phyloP scores from a whole-genome alignment of 2,888 invertebrate genomes.

The Hyposoter didymator region DNA sequence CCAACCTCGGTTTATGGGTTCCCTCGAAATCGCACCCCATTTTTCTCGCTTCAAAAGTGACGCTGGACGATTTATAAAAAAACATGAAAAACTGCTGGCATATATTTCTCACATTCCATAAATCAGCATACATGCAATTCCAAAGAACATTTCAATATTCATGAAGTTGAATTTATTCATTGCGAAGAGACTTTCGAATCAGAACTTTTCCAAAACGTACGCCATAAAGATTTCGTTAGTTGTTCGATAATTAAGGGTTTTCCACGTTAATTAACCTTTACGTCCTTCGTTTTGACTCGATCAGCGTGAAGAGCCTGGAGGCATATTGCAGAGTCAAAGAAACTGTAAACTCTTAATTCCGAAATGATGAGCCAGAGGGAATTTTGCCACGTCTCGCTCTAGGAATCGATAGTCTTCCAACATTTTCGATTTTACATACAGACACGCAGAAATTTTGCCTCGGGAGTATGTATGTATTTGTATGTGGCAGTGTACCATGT shows the following conservation, averaged over 20 bases:
- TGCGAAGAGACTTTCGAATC: neutral
- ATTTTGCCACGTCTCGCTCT: constrained; percentile 54
- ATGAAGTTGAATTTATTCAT: neutral
- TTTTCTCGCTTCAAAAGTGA: neutral
- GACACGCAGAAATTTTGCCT: neutral
- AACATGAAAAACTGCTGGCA: neutral
- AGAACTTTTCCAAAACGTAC: neutral
- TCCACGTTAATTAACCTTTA: neutral
- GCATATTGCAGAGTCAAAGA: neutral
- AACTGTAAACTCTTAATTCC: constrained; percentile 27
- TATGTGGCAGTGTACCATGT: neutral
- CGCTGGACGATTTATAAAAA: neutral
- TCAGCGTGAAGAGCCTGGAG: constrained; percentile 1
- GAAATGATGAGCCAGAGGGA: constrained; percentile 21
- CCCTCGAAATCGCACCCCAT: neutral
- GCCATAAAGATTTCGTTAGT: too few relatives aligned
- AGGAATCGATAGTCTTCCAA: constrained; percentile 43
- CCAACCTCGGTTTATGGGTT: neutral
- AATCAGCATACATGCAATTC: neutral
- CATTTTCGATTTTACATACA: constrained; percentile 1
- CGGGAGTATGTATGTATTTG: constrained; percentile 18
- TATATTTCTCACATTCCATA: neutral
- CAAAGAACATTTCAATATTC: neutral
- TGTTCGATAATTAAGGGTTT: neutral
- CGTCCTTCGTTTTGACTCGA: neutral